Evolutionary conservation across 1,140 invertebrate species (phyloP).

Genomic region (Metopolophium dirhodum): DNA sequence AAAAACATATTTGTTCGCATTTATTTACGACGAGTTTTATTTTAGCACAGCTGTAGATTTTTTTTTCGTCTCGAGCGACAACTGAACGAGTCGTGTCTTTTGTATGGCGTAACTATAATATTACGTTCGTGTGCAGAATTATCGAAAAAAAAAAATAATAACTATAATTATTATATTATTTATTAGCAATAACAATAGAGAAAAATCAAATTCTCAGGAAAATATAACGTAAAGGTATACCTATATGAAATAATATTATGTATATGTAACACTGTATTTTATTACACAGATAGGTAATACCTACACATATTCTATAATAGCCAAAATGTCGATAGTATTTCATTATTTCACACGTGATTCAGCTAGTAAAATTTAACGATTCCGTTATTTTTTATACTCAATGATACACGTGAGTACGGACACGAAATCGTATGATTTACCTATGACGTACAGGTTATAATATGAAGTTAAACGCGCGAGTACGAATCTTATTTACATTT

Average conservation of each 20-base stretch:
- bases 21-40: slow-evolving; percentile 49
- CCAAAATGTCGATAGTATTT: background rate
- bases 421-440: background rate
- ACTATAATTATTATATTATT: background rate
- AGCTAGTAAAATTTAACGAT: background rate
- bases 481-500: background rate
- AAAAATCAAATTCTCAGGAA: background rate
- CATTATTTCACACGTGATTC: background rate
- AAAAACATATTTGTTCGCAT: slow-evolving; percentile 51
- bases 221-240: background rate
- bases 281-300: background rate
- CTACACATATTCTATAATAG: background rate
- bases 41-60: slow-evolving; percentile 42
- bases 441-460: background rate
- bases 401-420: background rate
- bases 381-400: background rate
- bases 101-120: background rate
- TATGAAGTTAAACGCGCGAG: too few relatives aligned
- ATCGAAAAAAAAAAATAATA: slow-evolving; percentile 24
- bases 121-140: background rate
- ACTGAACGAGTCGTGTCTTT: background rate
- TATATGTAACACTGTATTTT: background rate
- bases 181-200: background rate
- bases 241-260: background rate
- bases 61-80: background rate